Evolutionary conservation across 2,888 invertebrate genomes (phyloP), one percentile per base, ranked within the genome.

Genomic region (Octonoba sinensis): DNA sequence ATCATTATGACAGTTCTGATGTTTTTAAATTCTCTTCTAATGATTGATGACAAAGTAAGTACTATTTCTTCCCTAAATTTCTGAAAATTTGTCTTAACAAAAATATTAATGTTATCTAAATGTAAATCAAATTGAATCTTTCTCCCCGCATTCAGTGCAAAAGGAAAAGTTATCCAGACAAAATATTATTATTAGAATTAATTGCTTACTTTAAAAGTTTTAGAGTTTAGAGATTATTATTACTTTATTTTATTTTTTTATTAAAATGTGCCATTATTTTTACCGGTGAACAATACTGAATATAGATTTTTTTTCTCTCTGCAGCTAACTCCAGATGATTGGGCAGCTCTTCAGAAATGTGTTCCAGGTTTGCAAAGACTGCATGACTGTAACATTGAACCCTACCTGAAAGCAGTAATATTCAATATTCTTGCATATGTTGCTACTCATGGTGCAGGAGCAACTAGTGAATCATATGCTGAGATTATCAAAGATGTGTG

Each of bases 371-470:
- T 83, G 27, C 44, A 83, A 22, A 70, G 69, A 27, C 51, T 78
- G 4, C 59, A 62, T 27, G 47, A 56, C 44, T 67, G 66, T 66
- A 57, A 69, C 3, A 72, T 72, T 47, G 71, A 75, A 49, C 3
- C 51, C 3, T 74, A 57, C 18, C 62, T 82, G n/a, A 82, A 76
- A 36, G 75, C 74, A 27, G 75, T 82, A 18, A 57, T 75, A 13
- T 59, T 60, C n/a, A 65, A 66, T 49, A 57, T 82, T 36, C 44
- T 72, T 15, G 67, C 65, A 20, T 64, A 57, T 24, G 76, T 82
- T 60, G 66, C 72, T 3, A 82, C 82, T 13, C 76, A 76, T 66
- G 82, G 82, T 22, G 67, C 72, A 44, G 82, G 62, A 54, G 73
- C 73, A 44, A 57, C 46, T 11, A 69, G 46, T 62, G 69, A 44